These are phyloP conservation scores for Gymnoscelis rufifasciata DNA, from an alignment of 2,888 invertebrate species.

Conservation along the genomic window DNA sequence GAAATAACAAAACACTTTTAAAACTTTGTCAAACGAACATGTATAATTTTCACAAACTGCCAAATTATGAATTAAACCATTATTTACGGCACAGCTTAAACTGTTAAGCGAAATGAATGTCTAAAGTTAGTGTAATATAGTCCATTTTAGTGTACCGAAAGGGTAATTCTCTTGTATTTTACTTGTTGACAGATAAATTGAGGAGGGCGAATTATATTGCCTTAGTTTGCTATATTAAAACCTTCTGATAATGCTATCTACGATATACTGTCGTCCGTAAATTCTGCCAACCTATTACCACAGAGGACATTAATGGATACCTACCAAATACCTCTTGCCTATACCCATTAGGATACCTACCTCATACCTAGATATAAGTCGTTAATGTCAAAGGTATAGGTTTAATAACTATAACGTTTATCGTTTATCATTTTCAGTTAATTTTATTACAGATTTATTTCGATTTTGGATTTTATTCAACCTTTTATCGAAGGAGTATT, in stretches of 20 bases:
- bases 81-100: too few relatives aligned
- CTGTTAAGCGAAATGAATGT: too few relatives aligned
- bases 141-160: background rate
- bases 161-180: background rate
- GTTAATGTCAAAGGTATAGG: too few relatives aligned
- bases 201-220: background rate
- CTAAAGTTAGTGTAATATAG: background rate
- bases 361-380: too few relatives aligned
- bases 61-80: background rate
- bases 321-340: background rate
- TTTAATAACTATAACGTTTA: too few relatives aligned
- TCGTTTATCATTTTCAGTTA: too few relatives aligned
- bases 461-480: too few relatives aligned
- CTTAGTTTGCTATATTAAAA: background rate
- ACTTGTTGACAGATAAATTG: conserved; percentile 3
- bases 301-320: background rate
- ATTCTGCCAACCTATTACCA: background rate
- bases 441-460: too few relatives aligned
- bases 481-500: too few relatives aligned
- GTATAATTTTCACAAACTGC: background rate
- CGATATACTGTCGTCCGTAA: conserved; percentile 1
- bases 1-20: background rate
- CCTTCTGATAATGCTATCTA: background rate
- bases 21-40: background rate
- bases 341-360: background rate